Conservation (phyloP, 2,113 vertebrate genomes). For the Rhabdomys dilectus region DNA sequence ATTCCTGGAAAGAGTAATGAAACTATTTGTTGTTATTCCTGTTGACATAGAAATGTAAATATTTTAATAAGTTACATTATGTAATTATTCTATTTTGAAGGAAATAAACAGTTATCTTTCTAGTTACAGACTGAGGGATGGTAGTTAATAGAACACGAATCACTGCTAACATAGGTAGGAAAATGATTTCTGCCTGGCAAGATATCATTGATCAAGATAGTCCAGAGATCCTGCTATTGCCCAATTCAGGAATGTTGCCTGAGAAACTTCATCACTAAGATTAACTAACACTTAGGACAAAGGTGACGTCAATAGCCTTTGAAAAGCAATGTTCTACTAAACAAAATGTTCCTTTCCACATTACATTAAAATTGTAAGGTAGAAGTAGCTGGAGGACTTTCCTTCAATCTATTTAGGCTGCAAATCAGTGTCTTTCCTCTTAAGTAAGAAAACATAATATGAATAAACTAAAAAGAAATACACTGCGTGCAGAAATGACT, state of each 20-base stretch:
- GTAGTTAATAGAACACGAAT: not conserved
- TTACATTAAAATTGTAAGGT: not conserved
- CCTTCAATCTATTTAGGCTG: not conserved
- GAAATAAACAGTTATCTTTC: conserved; percentile 1
- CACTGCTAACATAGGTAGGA: not conserved
- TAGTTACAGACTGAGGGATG: not conserved
- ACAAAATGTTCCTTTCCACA: conserved; percentile 6
- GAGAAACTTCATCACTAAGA: not conserved
- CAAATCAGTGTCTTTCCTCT: not conserved
- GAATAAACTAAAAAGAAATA: not conserved
- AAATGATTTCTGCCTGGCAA: not conserved
- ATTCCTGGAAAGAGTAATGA: conserved; percentile 7
- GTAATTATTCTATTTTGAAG: not conserved
- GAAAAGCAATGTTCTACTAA: not conserved
- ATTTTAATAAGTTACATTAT: not conserved
- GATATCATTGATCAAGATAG: not conserved
- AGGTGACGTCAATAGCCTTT: not conserved
- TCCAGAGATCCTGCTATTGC: not conserved
- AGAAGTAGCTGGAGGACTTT: not conserved
- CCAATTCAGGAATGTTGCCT: not conserved
- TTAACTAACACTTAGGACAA: not conserved
- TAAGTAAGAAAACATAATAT: not conserved
- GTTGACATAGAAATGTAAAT: not conserved
- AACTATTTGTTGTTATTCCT: not conserved
- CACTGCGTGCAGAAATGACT: not conserved